These are phyloP conservation scores for Tetrax tetrax DNA, from an alignment of 2,113 vertebrate genomes.

Conservation along the genomic window DNA sequence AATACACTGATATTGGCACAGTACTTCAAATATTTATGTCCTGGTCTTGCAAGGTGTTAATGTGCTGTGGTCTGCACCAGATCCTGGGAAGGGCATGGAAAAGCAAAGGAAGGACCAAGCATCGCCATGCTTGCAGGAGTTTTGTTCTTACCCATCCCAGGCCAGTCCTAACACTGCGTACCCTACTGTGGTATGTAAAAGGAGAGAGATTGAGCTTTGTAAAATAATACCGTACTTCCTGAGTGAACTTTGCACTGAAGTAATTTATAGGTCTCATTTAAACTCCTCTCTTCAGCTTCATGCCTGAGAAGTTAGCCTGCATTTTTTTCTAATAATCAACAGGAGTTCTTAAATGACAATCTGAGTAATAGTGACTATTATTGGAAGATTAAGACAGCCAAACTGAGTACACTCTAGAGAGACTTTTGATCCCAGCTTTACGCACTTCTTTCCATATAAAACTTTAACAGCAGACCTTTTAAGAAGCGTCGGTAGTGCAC, in stretches of 20 bases:
- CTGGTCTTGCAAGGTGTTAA: background rate
- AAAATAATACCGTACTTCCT: background rate
- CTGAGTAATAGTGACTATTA: background rate
- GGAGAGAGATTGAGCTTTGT: background rate
- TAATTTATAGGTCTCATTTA: background rate
- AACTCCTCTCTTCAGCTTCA: background rate
- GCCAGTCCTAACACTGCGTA: background rate
- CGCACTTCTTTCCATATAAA: background rate
- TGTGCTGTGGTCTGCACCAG: background rate
- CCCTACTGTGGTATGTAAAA: background rate
- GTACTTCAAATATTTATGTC: background rate
- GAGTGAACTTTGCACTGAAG: background rate
- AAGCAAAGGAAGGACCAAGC: background rate
- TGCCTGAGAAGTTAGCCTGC: background rate
- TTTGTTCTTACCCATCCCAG: background rate
- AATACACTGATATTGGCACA: background rate
- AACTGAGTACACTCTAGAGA: background rate
- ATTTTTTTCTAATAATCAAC: background rate
- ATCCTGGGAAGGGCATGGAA: background rate
- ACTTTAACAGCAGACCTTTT: background rate
- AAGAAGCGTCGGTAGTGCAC: background rate
- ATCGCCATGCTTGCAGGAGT: rapidly evolving
- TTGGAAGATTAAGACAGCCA: background rate
- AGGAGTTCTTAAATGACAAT: background rate
- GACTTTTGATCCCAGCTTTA: background rate